Evolutionary conservation across 2,888 invertebrate species (phyloP).

Genomic region (Epsilonema sp.): DNA sequence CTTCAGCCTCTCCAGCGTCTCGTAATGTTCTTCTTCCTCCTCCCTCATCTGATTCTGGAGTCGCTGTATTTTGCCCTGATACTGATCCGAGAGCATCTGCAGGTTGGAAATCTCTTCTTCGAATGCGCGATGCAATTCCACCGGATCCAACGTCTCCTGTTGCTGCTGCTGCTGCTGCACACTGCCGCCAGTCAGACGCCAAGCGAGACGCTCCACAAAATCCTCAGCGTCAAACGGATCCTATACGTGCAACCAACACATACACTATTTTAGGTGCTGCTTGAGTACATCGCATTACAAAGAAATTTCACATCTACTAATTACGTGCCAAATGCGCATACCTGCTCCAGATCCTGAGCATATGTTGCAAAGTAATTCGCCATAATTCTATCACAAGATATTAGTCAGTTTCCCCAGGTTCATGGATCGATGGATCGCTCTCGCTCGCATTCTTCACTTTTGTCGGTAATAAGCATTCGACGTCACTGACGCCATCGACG

Average conservation of each 20-base stretch:
- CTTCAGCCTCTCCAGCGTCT: conserved; percentile 18
- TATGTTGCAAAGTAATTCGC: conserved; percentile 21
- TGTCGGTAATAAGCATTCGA: too few relatives aligned
- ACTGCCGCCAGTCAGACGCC: conserved; percentile 59
- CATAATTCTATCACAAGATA: neutral
- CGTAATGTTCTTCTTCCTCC: conserved; percentile 23
- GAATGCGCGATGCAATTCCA: conserved; percentile 12
- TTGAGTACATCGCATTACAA: too few relatives aligned
- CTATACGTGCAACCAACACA: conserved; percentile 37
- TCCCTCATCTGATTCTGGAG: conserved; percentile 20
- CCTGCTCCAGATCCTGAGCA: conserved; percentile 26
- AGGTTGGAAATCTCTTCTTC: conserved; percentile 27
- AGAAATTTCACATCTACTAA: too few relatives aligned
- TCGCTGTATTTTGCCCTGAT: conserved; percentile 21
- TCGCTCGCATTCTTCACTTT: too few relatives aligned
- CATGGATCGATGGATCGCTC: too few relatives aligned
- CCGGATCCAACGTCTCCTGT: conserved; percentile 36
- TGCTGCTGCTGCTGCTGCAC: too few relatives aligned
- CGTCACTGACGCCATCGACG: too few relatives aligned
- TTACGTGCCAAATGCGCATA: conserved; percentile 6
- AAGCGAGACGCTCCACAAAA: conserved; percentile 86
- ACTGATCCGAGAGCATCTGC: conserved; percentile 21
- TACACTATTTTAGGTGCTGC: too few relatives aligned
- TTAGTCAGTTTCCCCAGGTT: too few relatives aligned
- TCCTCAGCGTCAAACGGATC: conserved; percentile 91